phyloP scores from a whole-genome alignment of 2,797 vertebrate genomes.

The Halcyon chelicuti region DNA sequence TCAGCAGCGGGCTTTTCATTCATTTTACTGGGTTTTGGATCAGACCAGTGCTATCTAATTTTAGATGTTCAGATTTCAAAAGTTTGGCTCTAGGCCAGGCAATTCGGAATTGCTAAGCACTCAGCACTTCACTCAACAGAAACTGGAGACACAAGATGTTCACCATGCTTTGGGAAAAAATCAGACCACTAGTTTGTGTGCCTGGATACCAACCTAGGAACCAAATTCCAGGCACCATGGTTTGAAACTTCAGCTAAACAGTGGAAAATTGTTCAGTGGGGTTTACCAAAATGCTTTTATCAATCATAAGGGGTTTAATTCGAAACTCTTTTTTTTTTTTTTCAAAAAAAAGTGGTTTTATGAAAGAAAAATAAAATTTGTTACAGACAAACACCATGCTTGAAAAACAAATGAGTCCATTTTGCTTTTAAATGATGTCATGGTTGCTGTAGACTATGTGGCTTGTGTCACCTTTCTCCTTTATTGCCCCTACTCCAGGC shows the following conservation, averaged over 20 bases:
- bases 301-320: background rate
- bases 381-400: background rate
- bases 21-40: background rate
- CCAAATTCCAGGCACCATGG: background rate
- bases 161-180: background rate
- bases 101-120: background rate
- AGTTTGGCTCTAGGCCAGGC: background rate
- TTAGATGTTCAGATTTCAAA: background rate
- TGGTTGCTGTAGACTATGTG: background rate
- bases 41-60: background rate
- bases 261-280: background rate
- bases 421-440: background rate
- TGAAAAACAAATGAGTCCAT: background rate
- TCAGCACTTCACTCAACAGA: background rate
- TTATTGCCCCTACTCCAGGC: background rate
- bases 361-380: background rate
- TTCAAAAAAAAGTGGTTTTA: background rate
- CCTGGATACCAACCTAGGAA: background rate
- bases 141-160: background rate
- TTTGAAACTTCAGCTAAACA: background rate
- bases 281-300: background rate
- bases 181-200: background rate
- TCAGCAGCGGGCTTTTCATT: background rate
- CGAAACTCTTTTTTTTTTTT: rapidly evolving
- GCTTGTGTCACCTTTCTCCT: background rate